Base-by-base conservation (phyloP, 2,113 vertebrate genomes). In the Alexandromys fortis region DNA sequence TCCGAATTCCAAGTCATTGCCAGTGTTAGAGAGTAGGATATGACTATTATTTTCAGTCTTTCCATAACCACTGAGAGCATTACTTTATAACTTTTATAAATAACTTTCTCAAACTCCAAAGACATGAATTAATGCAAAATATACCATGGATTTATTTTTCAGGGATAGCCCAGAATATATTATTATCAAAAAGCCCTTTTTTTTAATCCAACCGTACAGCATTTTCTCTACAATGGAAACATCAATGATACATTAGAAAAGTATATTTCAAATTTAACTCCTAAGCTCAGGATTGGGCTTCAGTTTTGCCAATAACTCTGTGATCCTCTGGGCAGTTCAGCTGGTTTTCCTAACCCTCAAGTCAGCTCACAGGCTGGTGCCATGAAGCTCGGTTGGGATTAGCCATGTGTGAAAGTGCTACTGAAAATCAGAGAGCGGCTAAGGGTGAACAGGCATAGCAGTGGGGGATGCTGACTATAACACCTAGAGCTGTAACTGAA, bases 71-170 rank as follows among this genome's bases (percentile, higher is more conserved):
- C 38, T 28, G 88, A 91, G 63, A 94, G 0, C 26, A 70, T 61
- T 88, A 86, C 1, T 70, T 78, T 85, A 94, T 89, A 94, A 89
- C 65, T 88, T 83, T 63, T 81, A 75, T 73, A 68, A 85, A 92
- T 12, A 79, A 28, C 78, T 87, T 86, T 90, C 17, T 89, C 77
- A 93, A 49, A 96, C 33, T 89, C 73, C 42, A 94, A 72, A 95
- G 38, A 86, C 4, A 14, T 95, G 45, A 91, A 86, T 42, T 82
- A 87, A 88, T 92, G n/a, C 33, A 95, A 96, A 97, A 89, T 21
- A 87, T 77, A 49, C 11, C 21, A 38, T 42, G 9, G 33, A 58
- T 67, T 92, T 72, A 52, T n/a, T 86, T 94, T 95, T 77, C 65
- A 90, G 26, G 58, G 86, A 76, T 47, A 86, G 14, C 9, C 12